Evolutionary conservation across 2,888 invertebrate species (phyloP), one percentile per base, ranked within the genome.

Genomic region (Eilema caniola): DNA sequence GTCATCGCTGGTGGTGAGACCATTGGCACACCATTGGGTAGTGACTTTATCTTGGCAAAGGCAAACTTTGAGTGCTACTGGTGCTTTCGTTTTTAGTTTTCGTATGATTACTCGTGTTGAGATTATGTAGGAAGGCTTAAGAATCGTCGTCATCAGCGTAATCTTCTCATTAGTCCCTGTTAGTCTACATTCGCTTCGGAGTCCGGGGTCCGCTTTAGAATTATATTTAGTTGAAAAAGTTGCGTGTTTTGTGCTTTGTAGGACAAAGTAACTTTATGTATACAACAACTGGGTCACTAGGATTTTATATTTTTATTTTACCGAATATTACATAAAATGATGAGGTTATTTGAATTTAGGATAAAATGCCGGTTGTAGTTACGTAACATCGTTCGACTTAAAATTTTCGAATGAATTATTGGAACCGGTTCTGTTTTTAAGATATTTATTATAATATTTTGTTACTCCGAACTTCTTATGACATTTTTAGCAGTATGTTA

Each of bases 371-470:
- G 63, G 67, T 75, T 70, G 59, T 56, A 37, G 66, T 80, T 79
- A 62, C 66, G 81, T 72, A 72, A 56, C 47, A 47, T 37, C 25
- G 20, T 63, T 75, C 71, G 70, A 59, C 28, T 77, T 61, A 33
- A 62, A 67, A 70, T 69, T 69, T 70, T 64, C 23, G 73, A 79
- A 79, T 81, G 81, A 66, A 75, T 81, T 80, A 81, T 67, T 56
- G 62, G 56, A 79, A 81, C 81, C 72, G 72, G 80, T 75, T 66
- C 71, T 73, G 28, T 28, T 72, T 70, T 62, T 72, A 71, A 71
- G 62, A 70, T 71, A 70, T 69, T 69, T 63, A 25, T 67, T 24
- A 25, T 11, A 53, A 12, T 53, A 53, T 53, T n/a, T n/a, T n/a
- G n/a, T 8, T 10, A 53, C 8, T n/a, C 53, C n/a, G 8, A 3